A percentile compares a stretch with the other conserved stretches of the same genome.
These are phyloP conservation scores for Myotis myotis DNA, from an alignment of 2,797 vertebrate genomes.

Conservation along the genomic window DNA sequence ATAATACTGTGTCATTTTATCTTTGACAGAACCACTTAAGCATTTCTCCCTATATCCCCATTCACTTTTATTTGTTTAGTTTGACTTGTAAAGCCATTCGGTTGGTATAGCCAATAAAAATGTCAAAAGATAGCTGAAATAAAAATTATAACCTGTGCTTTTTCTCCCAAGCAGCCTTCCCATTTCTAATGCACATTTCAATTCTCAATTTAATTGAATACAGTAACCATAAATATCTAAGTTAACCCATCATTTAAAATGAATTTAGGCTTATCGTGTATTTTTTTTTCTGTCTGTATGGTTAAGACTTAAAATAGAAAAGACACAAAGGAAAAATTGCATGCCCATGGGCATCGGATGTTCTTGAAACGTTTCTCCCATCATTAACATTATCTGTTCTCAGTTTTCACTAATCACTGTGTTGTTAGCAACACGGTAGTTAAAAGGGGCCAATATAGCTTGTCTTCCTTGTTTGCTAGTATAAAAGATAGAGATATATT, in stretches of 20 bases:
- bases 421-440: neutral
- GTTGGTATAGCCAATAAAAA: slow-evolving; percentile 54
- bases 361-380: neutral
- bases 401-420: slow-evolving; percentile 41
- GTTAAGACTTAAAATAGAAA: slow-evolving; percentile 57
- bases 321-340: neutral
- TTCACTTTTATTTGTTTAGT: slow-evolving; percentile 57
- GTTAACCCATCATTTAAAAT: slow-evolving; percentile 53
- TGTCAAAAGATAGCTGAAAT: slow-evolving; percentile 61
- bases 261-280: slow-evolving; percentile 26
- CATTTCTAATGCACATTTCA: neutral
- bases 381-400: neutral
- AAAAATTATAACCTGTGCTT: slow-evolving; percentile 50
- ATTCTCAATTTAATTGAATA: slow-evolving; percentile 42
- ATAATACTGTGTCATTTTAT: slow-evolving; percentile 39
- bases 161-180: neutral
- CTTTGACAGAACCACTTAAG: slow-evolving; percentile 54
- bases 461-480: neutral
- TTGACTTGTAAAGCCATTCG: slow-evolving; percentile 52
- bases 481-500: neutral
- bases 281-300: neutral
- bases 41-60: neutral
- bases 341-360: neutral
- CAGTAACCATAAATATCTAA: slow-evolving; percentile 45
- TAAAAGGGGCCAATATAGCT: neutral